Evolutionary conservation across 2,113 vertebrate genomes (phyloP).

Genomic region (Puma concolor): DNA sequence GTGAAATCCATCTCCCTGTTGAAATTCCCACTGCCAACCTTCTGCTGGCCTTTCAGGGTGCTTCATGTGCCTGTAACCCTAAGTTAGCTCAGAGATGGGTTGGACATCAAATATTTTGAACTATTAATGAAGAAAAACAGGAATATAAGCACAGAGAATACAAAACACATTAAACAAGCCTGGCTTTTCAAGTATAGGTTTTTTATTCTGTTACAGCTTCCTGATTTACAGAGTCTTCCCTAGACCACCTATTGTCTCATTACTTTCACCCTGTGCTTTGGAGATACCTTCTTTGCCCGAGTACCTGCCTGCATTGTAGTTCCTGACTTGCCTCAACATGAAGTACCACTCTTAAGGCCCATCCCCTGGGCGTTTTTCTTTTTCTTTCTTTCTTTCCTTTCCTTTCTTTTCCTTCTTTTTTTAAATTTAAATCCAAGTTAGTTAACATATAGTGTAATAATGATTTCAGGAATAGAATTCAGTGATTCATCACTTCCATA

Average conservation of each 20-base stretch:
- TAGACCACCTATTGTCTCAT: background rate
- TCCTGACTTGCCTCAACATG: background rate
- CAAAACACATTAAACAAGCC: background rate
- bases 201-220: background rate
- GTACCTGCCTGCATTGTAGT: background rate
- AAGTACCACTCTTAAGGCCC: background rate
- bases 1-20: background rate
- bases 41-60: constrained; percentile 16
- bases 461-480: too few relatives aligned
- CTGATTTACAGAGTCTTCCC: background rate
- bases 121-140: constrained; percentile 26
- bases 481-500: too few relatives aligned
- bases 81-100: background rate
- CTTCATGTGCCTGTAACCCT: background rate
- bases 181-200: background rate
- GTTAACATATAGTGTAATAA: too few relatives aligned
- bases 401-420: too few relatives aligned
- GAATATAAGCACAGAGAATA: background rate
- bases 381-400: too few relatives aligned
- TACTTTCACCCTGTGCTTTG: background rate
- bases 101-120: constrained; percentile 47
- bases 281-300: background rate
- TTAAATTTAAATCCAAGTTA: too few relatives aligned
- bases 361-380: background rate
- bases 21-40: background rate